Conservation (phyloP, 2,797 vertebrate genomes). For the Taeniopygia guttata region DNA sequence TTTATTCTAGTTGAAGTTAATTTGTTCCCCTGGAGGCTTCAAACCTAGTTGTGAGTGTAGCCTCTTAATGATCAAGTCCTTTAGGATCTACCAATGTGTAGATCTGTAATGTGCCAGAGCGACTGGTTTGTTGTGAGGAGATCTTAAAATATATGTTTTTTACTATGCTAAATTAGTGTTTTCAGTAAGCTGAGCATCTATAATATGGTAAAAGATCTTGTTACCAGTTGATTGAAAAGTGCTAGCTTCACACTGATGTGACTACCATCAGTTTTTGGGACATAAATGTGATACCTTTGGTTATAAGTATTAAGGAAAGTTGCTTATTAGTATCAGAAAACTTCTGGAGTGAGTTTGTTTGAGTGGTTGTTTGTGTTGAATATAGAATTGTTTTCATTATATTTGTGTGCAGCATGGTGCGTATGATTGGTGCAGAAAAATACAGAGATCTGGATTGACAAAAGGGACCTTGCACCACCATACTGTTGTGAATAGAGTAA, state of each 20-base stretch:
- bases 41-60: not conserved
- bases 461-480: not conserved
- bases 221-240: not conserved
- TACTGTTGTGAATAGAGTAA: not conserved
- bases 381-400: not conserved
- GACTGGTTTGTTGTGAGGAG: not conserved
- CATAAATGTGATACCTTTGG: not conserved
- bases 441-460: not conserved
- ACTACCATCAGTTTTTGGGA: not conserved
- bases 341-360: not conserved
- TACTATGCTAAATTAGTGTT: not conserved
- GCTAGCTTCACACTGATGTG: not conserved
- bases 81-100: not conserved
- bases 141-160: not conserved
- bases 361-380: fast-evolving
- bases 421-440: not conserved
- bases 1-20: not conserved
- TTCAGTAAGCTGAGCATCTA: not conserved
- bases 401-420: not conserved
- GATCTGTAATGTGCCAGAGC: not conserved
- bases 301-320: not conserved
- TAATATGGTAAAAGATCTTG: not conserved
- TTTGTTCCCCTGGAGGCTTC: not conserved
- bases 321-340: not conserved
- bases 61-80: not conserved